Evolutionary conservation across 1,140 invertebrate genomes (phyloP).

Genomic region (Lepidurus packardi): DNA sequence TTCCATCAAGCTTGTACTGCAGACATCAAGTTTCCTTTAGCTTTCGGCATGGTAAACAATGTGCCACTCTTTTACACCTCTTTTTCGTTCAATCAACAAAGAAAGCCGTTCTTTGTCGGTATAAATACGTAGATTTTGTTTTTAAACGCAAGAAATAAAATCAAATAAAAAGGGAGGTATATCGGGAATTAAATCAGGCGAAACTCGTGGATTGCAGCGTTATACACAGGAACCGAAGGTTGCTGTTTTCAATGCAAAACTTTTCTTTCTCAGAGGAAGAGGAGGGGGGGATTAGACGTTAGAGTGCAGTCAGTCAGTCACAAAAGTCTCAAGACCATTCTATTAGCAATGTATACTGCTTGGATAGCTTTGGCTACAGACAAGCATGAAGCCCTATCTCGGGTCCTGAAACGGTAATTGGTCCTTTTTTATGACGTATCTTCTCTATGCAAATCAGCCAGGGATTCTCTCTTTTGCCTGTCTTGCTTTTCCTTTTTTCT

Average conservation of each 20-base stretch:
- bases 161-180: not conserved
- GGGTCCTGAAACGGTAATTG: conserved; percentile 18
- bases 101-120: no score
- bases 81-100: no score
- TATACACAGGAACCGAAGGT: not conserved
- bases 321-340: not conserved
- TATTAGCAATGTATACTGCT: conserved; percentile 19
- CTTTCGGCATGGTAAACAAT: not conserved
- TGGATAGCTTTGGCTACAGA: conserved; percentile 1
- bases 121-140: no score
- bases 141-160: not conserved
- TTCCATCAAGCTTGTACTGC: not conserved
- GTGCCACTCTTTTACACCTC: no score
- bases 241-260: not conserved
- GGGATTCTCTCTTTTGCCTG: not conserved
- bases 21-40: not conserved
- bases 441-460: conserved; percentile 21
- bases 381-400: conserved; percentile 8
- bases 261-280: not conserved
- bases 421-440: conserved; percentile 2
- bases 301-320: not conserved
- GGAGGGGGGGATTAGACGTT: not conserved
- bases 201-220: not conserved
- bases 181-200: not conserved
- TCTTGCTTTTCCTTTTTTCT: not conserved